Base-by-base conservation (phyloP, 2,888 invertebrate species). In the Dynastes tityus region DNA sequence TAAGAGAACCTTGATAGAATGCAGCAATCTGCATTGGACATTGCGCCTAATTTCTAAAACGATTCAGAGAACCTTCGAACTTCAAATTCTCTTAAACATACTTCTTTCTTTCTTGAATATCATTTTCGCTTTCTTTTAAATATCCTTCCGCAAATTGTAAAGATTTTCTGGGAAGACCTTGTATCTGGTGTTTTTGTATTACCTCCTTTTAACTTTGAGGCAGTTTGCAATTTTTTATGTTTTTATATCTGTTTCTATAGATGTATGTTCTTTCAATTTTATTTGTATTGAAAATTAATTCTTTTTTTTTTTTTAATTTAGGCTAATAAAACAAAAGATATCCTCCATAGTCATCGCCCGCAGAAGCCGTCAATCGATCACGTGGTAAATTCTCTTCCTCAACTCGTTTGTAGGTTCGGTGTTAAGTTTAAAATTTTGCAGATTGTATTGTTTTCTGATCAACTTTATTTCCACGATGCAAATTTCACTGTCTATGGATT, bases 391-490 rank as follows among this genome's bases (percentile, higher is more conserved):
- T 22, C n/a, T 40, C 6, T 22, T 9, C 16, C 9, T 16, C 13
- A 11, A 53, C 1, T 1, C 53, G 16, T 53, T 6, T 5, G 2
- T 2, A 53, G 22, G 22, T 16, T 53, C 51, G n/a, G 2, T 16
- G 0, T 11, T 53, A n/a, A 53, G 53, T 6, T 13, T 16, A 16
- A 22, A 8, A 45, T 29, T 32, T 61, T 61, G 11, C 64, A 77
- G 77, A 77, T 77, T 40, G 49, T 64, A 61, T 22, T 77, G 49
- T 77, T 77, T 53, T 71, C 77, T 2, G 49, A 71, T 11, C 77
- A 77, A 77, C 64, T 77, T 11, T 51, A 77, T 22, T 71, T 71
- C 51, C 61, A 77, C 11, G 58, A 63, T 40, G 63, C 71, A 0
- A 51, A 71, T 16, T 77, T 77, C 27, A 77, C 63, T 8, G 61